Percentiles rank a stretch among this genome's conserved stretches.
These are phyloP conservation scores for Sipha flava DNA, from an alignment of 1,140 invertebrate genomes.

Conservation along the genomic window DNA sequence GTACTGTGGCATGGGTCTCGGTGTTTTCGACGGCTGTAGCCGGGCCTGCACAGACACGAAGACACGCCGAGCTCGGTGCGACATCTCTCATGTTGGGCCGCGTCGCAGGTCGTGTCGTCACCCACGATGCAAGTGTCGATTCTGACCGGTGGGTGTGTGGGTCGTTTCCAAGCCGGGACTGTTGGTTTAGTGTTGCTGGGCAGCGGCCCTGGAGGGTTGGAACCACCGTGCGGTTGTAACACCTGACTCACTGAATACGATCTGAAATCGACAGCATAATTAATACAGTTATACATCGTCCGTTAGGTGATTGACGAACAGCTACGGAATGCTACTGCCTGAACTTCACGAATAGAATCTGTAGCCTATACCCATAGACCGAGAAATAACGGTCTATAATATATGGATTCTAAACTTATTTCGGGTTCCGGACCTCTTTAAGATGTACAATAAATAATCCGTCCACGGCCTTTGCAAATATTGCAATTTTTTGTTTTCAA, in stretches of 20 bases:
- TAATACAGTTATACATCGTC: too few species aligned
- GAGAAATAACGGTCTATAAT: too few species aligned
- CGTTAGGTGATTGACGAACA: too few species aligned
- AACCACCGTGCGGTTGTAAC: neutral
- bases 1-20: constrained; percentile 67
- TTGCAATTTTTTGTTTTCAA: too few species aligned
- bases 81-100: constrained; percentile 76
- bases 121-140: constrained; percentile 92
- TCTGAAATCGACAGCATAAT: constrained; percentile 30
- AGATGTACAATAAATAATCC: too few species aligned
- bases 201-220: neutral
- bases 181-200: neutral
- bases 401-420: too few species aligned
- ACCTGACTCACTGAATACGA: constrained; percentile 25
- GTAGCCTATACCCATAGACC: too few species aligned
- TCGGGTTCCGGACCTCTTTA: too few species aligned
- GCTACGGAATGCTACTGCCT: too few species aligned
- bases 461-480: too few species aligned
- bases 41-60: constrained; percentile 79
- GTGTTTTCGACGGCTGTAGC: constrained; percentile 68
- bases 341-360: too few species aligned
- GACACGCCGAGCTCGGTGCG: constrained; percentile 82
- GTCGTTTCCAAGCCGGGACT: constrained; percentile 41
- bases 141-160: constrained; percentile 57
- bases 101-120: constrained; percentile 83